Percentiles rank a stretch among this genome's conserved stretches.
phyloP scores from a whole-genome alignment of 2,888 invertebrate genomes.

The Pherbina coryleti region DNA sequence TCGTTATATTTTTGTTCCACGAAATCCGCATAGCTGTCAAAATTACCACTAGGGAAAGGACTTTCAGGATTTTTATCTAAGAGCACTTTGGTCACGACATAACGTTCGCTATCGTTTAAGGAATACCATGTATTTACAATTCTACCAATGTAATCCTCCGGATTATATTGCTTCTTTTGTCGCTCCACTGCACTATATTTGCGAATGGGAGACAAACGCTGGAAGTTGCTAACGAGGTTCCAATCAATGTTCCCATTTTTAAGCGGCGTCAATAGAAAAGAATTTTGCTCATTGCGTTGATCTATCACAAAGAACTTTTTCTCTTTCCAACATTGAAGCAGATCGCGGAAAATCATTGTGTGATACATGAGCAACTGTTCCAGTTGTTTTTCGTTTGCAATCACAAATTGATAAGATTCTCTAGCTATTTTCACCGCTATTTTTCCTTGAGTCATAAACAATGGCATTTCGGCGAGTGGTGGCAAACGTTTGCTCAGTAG shows the following conservation, averaged over 20 bases:
- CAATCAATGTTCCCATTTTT: slow-evolving; percentile 74
- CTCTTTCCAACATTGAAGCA: slow-evolving; percentile 74
- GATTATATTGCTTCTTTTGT: slow-evolving; percentile 71
- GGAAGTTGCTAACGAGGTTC: slow-evolving; percentile 71
- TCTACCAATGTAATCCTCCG: slow-evolving; percentile 76
- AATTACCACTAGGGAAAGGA: slow-evolving; percentile 74
- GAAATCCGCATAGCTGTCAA: slow-evolving; percentile 79
- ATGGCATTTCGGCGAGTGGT: slow-evolving; percentile 77
- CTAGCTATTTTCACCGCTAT: slow-evolving; percentile 66
- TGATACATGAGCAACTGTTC: slow-evolving; percentile 76
- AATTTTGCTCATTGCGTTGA: slow-evolving; percentile 71
- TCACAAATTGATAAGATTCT: slow-evolving; percentile 71
- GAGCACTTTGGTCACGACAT: slow-evolving; percentile 80
- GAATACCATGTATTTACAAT: slow-evolving; percentile 92
- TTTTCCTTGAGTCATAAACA: slow-evolving; percentile 79
- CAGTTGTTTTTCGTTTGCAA: slow-evolving; percentile 72
- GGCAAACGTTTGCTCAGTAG: slow-evolving; percentile 75
- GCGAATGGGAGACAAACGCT: slow-evolving; percentile 67
- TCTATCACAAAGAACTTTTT: slow-evolving; percentile 74
- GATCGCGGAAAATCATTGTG: slow-evolving; percentile 79
- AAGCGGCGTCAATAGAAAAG: slow-evolving; percentile 72
- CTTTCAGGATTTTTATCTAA: slow-evolving; percentile 77
- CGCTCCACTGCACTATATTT: slow-evolving; percentile 71
- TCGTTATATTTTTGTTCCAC: slow-evolving; percentile 81
- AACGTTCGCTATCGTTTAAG: slow-evolving; percentile 71